Conservation (phyloP, 1,140 invertebrate species). For the Euura lappo region DNA sequence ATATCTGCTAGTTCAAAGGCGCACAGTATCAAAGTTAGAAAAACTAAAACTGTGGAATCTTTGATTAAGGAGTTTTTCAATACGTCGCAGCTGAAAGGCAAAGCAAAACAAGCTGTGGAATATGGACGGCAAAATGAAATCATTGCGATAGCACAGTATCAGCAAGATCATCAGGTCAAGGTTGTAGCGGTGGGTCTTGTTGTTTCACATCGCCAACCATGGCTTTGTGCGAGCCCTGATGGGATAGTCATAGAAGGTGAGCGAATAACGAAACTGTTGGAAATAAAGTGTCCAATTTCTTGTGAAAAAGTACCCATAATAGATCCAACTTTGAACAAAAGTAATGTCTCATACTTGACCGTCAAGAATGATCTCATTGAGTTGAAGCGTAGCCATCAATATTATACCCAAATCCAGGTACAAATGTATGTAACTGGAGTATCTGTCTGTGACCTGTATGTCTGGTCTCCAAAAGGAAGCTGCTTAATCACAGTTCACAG, state of each 20-base stretch:
- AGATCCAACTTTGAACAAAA: conserved; percentile 22
- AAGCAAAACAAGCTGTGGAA: conserved; percentile 11
- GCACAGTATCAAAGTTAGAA: conserved; percentile 27
- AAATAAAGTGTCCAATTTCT: conserved; percentile 21
- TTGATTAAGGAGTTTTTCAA: conserved; percentile 10
- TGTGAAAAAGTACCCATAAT: conserved; percentile 32
- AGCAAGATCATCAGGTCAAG: conserved; percentile 16
- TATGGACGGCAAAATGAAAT: conserved; percentile 17
- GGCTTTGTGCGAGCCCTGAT: conserved; percentile 36
- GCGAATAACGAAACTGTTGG: conserved; percentile 14
- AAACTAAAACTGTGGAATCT: conserved; percentile 21
- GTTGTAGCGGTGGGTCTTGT: conserved; percentile 29
- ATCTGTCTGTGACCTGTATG: conserved; percentile 27
- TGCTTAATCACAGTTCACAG: conserved; percentile 16
- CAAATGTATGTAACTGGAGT: conserved; percentile 30
- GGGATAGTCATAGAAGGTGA: conserved; percentile 31
- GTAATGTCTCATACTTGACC: conserved; percentile 35
- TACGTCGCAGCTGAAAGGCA: conserved; percentile 17
- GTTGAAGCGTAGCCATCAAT: conserved; percentile 29
- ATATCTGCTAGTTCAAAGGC: conserved; percentile 24
- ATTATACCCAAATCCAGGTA: conserved; percentile 29
- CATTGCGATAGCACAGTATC: conserved; percentile 14
- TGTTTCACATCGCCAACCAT: conserved; percentile 23
- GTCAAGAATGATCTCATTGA: conserved; percentile 24
- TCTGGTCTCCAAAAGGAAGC: conserved; percentile 25